Evolutionary conservation across 2,888 invertebrate species (phyloP).

Genomic region (Tinea trinotella): DNA sequence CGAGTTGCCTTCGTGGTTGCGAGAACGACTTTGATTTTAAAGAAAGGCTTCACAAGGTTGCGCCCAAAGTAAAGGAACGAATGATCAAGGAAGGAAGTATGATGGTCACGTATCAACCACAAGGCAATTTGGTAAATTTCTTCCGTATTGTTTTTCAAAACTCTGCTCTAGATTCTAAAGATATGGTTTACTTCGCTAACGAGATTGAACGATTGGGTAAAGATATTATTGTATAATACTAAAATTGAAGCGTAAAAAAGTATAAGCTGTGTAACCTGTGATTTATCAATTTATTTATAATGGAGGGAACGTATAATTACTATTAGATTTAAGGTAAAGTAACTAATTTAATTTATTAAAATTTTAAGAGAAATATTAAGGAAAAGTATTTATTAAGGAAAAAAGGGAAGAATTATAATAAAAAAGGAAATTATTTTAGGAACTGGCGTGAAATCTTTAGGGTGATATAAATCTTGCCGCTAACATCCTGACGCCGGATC

Average conservation of each 20-base stretch:
- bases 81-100: constrained; percentile 97
- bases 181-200: constrained; percentile 89
- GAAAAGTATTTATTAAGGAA: background rate
- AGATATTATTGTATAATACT: constrained; percentile 63
- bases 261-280: constrained; percentile 12
- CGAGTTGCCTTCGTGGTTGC: constrained; percentile 76
- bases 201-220: constrained; percentile 90
- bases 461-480: background rate
- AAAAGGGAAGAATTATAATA: background rate
- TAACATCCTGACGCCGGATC: background rate
- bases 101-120: constrained; percentile 97
- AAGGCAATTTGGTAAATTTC: constrained; percentile 90
- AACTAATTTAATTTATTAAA: background rate
- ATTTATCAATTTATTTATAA: background rate
- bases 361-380: background rate
- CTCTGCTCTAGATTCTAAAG: constrained; percentile 84
- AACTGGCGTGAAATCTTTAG: background rate
- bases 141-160: constrained; percentile 95
- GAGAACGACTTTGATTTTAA: constrained; percentile 71
- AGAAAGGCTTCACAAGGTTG: constrained; percentile 82
- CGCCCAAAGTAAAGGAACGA: constrained; percentile 92
- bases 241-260: constrained; percentile 20
- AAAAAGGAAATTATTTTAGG: background rate
- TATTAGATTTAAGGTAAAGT: background rate
- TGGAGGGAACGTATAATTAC: too few species aligned